Base-by-base conservation (phyloP, 2,888 invertebrate species). In the Blastobasis adustella region DNA sequence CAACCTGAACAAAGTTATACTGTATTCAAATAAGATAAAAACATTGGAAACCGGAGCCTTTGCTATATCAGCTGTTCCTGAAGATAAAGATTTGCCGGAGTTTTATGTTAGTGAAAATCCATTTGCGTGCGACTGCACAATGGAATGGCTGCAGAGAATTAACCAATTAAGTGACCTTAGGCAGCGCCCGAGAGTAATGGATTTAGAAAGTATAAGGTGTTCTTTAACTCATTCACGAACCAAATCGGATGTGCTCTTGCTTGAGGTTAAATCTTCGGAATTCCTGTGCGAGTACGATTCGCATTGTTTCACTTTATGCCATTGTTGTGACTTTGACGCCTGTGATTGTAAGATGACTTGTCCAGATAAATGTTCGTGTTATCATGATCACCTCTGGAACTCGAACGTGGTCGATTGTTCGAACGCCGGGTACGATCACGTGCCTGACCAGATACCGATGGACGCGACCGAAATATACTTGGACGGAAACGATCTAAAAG, bases 311-410 rank as follows among this genome's bases (percentile, higher is more conserved):
- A 92, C 95, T 52, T 83, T 95, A 58, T 96, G 96, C 80, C 94
- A 95, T 82, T 96, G 96, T 85, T 96, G 96, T 86, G 95, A 95
- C 76, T 96, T 94, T 89, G 95, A 95, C 79, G 95, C 95, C 58
- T 96, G 96, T 85, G 96, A 96, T 86, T 96, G 96, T 82, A 94
- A 95, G 90, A 96, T 95, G 94, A 94, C 94, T 65, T 96, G 96
- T 79, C 96, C 96, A 60, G 91, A 92, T 77, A 93, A 93, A 77
- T 96, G 96, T 82, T 92, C 93, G 61, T 96, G 96, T 78, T 96
- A 93, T 90, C 95, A 95, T 87, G 96, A 96, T 88, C 93, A 94
- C 80, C 92, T 93, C 65, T 96, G 95, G 94, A 91, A 92, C 65
- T 93, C 94, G 72, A 95, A 95, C 89, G 93, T 95, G 52, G 95